Percentiles rank a stretch among this genome's conserved stretches.
Conservation (phyloP, 2,113 vertebrate species). For the pig (Sus scrofa) region T2T-Sscrofa CM000826.6:122864501-122865000, state of each 20-base stretch:
- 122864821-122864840: background rate
- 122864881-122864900: background rate
- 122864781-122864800: background rate
- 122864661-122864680: conserved; percentile 7
- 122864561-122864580: no score
- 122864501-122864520: no score
- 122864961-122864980: no score
- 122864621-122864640: no score
- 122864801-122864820: background rate
- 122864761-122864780: background rate
- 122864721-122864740: conserved; percentile 21
- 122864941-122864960: background rate
- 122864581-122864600: no score
- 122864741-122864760: conserved; percentile 4
- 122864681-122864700: background rate
- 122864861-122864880: background rate
- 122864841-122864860: background rate
- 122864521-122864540: no score
- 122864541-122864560: no score
- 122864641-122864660: background rate
- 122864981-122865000: background rate
- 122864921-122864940: background rate
- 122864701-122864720: conserved; percentile 11
- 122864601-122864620: no score
- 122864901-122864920: background rate